These are phyloP conservation scores for Catostomus latipinnis DNA, from an alignment of 2,797 vertebrate genomes.

Conservation along the genomic window DNA sequence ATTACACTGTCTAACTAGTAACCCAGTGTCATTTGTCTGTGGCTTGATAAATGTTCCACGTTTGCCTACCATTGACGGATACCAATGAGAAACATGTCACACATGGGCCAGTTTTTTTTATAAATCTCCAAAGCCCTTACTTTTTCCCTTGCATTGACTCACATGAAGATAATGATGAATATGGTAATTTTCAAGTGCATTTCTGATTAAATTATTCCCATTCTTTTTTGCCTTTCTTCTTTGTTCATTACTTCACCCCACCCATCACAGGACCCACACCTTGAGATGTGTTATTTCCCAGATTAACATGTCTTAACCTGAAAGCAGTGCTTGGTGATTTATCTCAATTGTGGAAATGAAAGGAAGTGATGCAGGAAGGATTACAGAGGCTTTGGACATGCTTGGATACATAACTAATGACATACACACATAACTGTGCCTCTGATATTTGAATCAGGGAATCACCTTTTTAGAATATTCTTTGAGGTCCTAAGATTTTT, in stretches of 20 bases:
- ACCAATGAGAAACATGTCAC: slow-evolving; percentile 64
- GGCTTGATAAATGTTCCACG: slow-evolving; percentile 75
- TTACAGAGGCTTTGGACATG: slow-evolving; percentile 54
- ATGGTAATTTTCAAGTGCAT: slow-evolving; percentile 70
- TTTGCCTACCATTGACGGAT: slow-evolving; percentile 71
- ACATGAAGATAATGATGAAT: slow-evolving; percentile 69
- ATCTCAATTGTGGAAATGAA: slow-evolving; percentile 60
- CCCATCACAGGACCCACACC: slow-evolving; percentile 34
- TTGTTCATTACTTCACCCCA: slow-evolving; percentile 45
- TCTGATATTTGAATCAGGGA: slow-evolving; percentile 38
- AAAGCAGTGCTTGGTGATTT: slow-evolving; percentile 53
- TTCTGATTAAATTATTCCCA: slow-evolving; percentile 68
- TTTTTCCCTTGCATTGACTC: slow-evolving; percentile 64
- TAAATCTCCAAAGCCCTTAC: slow-evolving; percentile 61
- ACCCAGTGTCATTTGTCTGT: slow-evolving; percentile 77
- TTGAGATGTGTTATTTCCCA: slow-evolving; percentile 56
- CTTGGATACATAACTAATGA: slow-evolving; percentile 68
- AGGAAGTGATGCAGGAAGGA: slow-evolving; percentile 29
- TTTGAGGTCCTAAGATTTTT: background rate
- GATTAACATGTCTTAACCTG: slow-evolving; percentile 59
- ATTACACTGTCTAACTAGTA: slow-evolving; percentile 80
- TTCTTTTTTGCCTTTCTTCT: slow-evolving; percentile 42
- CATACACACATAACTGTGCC: slow-evolving; percentile 39
- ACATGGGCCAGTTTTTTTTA: slow-evolving; percentile 62
- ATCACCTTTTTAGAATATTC: background rate